Percentiles rank a stretch among this genome's conserved stretches.
These are phyloP conservation scores for Drosophila leonis DNA, from an alignment of 2,888 invertebrate genomes.

Conservation along the genomic window DNA sequence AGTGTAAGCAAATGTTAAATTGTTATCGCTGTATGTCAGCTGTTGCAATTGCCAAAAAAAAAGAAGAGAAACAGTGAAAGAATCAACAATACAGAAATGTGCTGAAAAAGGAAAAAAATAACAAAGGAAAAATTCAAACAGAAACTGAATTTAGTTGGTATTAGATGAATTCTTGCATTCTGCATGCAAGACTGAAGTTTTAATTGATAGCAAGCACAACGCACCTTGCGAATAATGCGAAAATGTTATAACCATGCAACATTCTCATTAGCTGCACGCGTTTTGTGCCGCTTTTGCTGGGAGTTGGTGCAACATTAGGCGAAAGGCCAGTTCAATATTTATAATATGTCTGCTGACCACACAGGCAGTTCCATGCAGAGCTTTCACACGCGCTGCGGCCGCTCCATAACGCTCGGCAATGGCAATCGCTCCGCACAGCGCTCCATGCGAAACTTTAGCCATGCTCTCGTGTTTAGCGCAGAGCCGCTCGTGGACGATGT, in stretches of 20 bases:
- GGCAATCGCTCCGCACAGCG: constrained; percentile 93
- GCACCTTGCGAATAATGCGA: constrained; percentile 2
- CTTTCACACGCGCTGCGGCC: constrained; percentile 89
- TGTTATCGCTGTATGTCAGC: constrained; percentile 26
- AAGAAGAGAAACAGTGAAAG: neutral
- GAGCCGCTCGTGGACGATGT: constrained; percentile 93
- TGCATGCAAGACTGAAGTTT: neutral
- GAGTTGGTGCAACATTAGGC: neutral
- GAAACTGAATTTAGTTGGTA: neutral
- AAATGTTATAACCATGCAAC: neutral
- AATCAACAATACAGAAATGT: constrained; percentile 15
- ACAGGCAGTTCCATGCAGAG: constrained; percentile 41
- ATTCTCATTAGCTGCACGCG: constrained; percentile 12
- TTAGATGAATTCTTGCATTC: neutral
- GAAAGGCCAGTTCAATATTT: constrained; percentile 2
- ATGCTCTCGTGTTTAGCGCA: constrained; percentile 94
- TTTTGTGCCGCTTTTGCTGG: constrained; percentile 10
- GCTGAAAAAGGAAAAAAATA: constrained; percentile 3
- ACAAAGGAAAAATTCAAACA: neutral
- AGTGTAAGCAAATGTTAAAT: constrained; percentile 6
- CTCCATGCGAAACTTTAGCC: constrained; percentile 93
- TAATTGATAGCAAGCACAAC: neutral
- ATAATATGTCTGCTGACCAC: constrained; percentile 47
- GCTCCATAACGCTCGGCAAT: constrained; percentile 93
- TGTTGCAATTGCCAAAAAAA: constrained; percentile 41